Evolutionary conservation across 2,113 vertebrate genomes (phyloP), one percentile per base, ranked within the genome.

Genomic region (Hydrolagus affinis): DNA sequence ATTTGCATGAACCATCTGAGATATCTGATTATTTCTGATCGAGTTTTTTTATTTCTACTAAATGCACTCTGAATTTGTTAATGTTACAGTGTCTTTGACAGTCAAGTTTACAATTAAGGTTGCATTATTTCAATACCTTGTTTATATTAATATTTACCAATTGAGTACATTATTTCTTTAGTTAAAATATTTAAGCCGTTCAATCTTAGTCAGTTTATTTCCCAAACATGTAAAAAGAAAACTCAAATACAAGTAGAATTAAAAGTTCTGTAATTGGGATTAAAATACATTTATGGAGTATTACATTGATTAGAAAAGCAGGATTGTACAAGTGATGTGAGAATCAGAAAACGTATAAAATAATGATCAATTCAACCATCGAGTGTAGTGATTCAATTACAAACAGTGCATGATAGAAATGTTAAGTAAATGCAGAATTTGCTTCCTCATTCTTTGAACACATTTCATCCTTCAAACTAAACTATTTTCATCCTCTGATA

Each of bases 31-130:
- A 44, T 44, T 44, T 44, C 44, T 3, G 44, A 44, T 44, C 6
- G 44, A 44, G 44, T 6, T 44, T 44, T 44, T 44, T 44, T 44
- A 44, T 44, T 44, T 44, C 44, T 44, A 44, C 44, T 44, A 11
- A 64, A 64, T 87, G 85, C 0, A 87, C 87, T 86, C 89, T 92
- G 86, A 88, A 86, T 87, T 87, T 59, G 3, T 89, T 87, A 89
- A 88, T 89, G 87, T 44, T 44, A 44, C 44, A 6, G 6, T 44
- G 44, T 44, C 44, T 44, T 44, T 44, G 44, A 44, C 44, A 44
- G 2, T 44, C 44, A 75, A 75, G 19, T 17, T 32, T 17, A 74
- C 9, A 8, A 75, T 56, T 56, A 75, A 3, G 1, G 19, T 4
- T 56, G 32, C 19, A 57, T 57, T 4, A 21, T 56, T 44, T 12